phyloP scores from a whole-genome alignment of 2,797 vertebrate species.

The Pteronotus mesoamericanus region DNA sequence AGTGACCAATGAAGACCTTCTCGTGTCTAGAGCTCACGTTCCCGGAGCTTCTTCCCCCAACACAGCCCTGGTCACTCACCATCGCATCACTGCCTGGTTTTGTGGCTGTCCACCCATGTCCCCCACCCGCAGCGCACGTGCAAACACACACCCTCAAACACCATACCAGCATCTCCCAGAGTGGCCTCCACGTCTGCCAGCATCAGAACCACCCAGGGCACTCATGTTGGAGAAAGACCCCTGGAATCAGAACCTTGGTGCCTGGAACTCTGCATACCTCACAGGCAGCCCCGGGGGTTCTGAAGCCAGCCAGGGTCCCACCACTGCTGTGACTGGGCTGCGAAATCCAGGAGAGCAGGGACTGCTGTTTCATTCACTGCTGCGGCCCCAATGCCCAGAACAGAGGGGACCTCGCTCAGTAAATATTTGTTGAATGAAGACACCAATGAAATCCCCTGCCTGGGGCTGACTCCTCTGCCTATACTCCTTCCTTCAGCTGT shows the following conservation, averaged over 20 bases:
- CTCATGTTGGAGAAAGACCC: neutral
- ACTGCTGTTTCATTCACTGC: neutral
- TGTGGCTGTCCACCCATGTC: neutral
- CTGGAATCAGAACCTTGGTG: constrained; percentile 13
- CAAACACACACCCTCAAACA: neutral
- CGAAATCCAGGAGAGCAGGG: neutral
- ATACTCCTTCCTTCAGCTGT: neutral
- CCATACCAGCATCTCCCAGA: neutral
- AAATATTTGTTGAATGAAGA: neutral
- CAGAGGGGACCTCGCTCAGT: neutral
- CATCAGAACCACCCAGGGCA: neutral
- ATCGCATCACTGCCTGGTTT: neutral
- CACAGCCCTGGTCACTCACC: neutral
- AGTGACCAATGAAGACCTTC: neutral
- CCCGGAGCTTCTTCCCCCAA: neutral
- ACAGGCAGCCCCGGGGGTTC: neutral
- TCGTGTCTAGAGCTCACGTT: neutral
- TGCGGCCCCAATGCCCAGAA: neutral
- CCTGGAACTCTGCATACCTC: neutral
- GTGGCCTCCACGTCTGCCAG: neutral
- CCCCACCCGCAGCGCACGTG: rapidly evolving
- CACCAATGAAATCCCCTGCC: constrained; percentile 26
- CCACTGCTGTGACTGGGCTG: neutral
- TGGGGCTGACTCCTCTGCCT: neutral
- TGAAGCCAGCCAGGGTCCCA: neutral